A percentile compares a stretch with the other conserved stretches of the same genome.
phyloP scores from a whole-genome alignment of 2,888 invertebrate genomes.

The Ectropis crepuscularia region DNA sequence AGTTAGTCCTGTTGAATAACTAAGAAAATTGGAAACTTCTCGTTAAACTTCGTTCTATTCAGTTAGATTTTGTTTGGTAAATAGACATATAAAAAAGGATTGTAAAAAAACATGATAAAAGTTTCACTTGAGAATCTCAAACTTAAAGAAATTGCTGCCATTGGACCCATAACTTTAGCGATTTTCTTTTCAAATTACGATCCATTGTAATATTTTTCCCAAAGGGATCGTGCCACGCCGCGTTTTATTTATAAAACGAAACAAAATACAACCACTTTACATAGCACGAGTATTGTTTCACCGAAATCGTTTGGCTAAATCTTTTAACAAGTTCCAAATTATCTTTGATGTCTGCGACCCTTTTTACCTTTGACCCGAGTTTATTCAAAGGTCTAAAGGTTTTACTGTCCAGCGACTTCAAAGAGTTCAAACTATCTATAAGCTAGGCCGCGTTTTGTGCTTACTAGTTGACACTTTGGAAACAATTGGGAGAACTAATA shows the following conservation, averaged over 20 bases:
- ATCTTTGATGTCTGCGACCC: constrained; percentile 74
- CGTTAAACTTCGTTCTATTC: too few relatives aligned
- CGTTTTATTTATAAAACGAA: constrained; percentile 25
- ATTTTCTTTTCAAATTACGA: constrained; percentile 13
- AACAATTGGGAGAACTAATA: constrained; percentile 32
- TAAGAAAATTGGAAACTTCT: too few relatives aligned
- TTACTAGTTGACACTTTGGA: constrained; percentile 45
- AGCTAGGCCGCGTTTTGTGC: constrained; percentile 57
- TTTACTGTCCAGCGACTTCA: constrained; percentile 64
- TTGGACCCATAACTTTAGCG: not conserved
- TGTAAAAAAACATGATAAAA: too few relatives aligned
- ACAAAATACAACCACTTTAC: constrained; percentile 36
- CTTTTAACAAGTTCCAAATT: constrained; percentile 71
- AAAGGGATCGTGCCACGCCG: constrained; percentile 11
- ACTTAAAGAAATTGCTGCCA: too few relatives aligned
- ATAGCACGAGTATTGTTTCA: constrained; percentile 31
- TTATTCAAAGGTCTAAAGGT: constrained; percentile 62
- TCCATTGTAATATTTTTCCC: constrained; percentile 12
- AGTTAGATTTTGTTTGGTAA: too few relatives aligned
- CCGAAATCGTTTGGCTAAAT: constrained; percentile 47
- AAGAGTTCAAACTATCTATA: constrained; percentile 66
- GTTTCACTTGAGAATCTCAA: too few relatives aligned
- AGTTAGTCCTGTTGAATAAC: too few relatives aligned
- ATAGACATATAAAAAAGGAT: too few relatives aligned
- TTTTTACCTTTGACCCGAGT: constrained; percentile 73